Evolutionary conservation across 2,888 invertebrate species (phyloP).

Genomic region (Apamea sordens): DNA sequence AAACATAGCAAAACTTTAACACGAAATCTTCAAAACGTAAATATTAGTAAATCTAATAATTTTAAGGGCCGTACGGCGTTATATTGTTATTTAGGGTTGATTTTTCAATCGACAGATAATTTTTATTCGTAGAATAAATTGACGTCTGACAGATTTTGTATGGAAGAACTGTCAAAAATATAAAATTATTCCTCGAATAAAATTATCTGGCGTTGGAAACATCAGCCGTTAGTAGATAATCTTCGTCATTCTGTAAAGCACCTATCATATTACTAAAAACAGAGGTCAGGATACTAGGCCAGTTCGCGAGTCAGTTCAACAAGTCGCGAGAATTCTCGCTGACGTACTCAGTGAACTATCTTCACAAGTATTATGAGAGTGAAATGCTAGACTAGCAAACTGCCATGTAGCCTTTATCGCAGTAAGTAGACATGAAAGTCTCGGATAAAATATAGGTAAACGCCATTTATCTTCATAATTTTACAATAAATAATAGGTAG

Average conservation of each 20-base stretch:
- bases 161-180: too few species aligned
- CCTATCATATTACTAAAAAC: not conserved
- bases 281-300: not conserved
- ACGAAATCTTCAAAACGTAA: not conserved
- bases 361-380: not conserved
- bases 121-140: too few species aligned
- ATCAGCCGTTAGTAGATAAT: not conserved
- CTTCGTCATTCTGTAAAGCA: not conserved
- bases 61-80: not conserved
- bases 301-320: slow-evolving; percentile 1
- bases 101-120: too few species aligned
- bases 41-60: slow-evolving; percentile 8
- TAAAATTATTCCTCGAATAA: too few species aligned
- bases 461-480: too few species aligned
- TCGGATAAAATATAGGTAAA: too few species aligned
- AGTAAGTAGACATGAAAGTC: too few species aligned
- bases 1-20: slow-evolving; percentile 10
- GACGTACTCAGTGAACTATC: not conserved
- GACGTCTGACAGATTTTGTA: too few species aligned
- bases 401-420: too few species aligned
- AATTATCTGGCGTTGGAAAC: too few species aligned
- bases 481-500: too few species aligned
- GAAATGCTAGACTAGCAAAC: too few species aligned
- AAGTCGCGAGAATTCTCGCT: not conserved
- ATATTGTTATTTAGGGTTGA: not conserved